phyloP scores from a whole-genome alignment of 2,888 invertebrate species.

The Sarcophaga subvicina region DNA sequence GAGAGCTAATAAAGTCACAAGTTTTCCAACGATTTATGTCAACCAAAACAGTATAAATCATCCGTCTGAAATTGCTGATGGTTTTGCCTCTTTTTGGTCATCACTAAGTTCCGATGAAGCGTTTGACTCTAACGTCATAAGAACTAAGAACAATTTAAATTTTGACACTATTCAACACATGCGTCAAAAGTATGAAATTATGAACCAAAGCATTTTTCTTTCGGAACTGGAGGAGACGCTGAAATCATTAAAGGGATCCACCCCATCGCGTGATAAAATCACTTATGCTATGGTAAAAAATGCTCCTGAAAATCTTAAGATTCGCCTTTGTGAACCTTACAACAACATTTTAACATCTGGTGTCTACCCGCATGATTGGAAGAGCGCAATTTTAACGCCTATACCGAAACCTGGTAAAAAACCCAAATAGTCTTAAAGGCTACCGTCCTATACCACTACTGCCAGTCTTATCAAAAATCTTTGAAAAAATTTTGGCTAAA shows the following conservation, averaged over 20 bases:
- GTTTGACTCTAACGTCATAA: neutral
- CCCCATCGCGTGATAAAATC: conserved; percentile 13
- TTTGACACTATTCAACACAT: too few relatives aligned
- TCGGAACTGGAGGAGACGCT: conserved; percentile 1
- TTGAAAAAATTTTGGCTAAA: conserved; percentile 21
- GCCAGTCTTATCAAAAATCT: conserved; percentile 11
- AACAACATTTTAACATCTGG: conserved; percentile 27
- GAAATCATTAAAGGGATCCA: neutral
- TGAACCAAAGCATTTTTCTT: too few relatives aligned
- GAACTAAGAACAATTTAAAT: too few relatives aligned
- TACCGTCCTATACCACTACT: too few relatives aligned
- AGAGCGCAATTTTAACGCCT: conserved; percentile 9
- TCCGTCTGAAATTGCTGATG: neutral
- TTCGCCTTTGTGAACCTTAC: too few relatives aligned
- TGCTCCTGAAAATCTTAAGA: too few relatives aligned
- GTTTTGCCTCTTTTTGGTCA: conserved; percentile 20
- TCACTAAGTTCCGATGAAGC: conserved; percentile 18
- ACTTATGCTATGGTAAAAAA: conserved; percentile 17
- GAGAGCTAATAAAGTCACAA: neutral
- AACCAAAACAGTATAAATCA: neutral
- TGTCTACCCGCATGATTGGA: conserved; percentile 34
- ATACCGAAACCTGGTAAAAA: too few relatives aligned
- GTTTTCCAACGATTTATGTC: neutral
- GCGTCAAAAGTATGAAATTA: too few relatives aligned
- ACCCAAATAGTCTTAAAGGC: too few relatives aligned